Base-by-base conservation (phyloP, 64 coral and sea anemone species). In the Montipora sp. region DNA sequence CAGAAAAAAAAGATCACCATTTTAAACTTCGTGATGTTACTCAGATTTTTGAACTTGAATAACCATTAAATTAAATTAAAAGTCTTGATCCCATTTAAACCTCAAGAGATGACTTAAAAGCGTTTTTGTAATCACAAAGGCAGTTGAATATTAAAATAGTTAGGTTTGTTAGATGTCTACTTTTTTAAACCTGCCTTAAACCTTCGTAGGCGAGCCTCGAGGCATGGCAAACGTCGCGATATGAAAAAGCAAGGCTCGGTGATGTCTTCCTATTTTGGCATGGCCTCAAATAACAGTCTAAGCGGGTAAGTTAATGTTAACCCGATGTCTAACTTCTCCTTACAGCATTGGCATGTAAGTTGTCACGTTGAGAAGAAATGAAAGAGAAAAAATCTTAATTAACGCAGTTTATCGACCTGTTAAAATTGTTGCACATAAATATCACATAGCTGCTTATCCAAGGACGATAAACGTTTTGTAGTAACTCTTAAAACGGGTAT, bases 191-290 rank as follows among this genome's bases (percentile, higher is more conserved):
- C 4, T 81, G 1, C 13, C 43, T 71, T 85, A 71, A 85, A 85
- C 65, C 14, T 23, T 4, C 18, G 45, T 23, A 15, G 8, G 5
- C 82, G 63, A 70, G 3, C 80, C 59, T 49, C 18, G 20, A 70
- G 82, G 46, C 61, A 63, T 48, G 48, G 61, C 68, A 85, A 85
- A 71, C 82, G 82, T 44, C 82, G 65, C 21, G 82, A 85, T 45
- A 85, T 85, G 61, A 85, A 85, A 63, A 85, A 85, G 22, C 82
- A 85, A 50, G 82, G 82, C 45, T 85, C 82, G 2, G 82, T 85
- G 7, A 70, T 85, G 82, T 71, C 66, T 22, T 85, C 82, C 9
- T 85, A 85, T 85, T 85, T 85, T 77, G 75, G 75, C 60, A 11
- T 57, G 53, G 60, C 3, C 59, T 71, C 82, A 85, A 85, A 85